Conservation (phyloP, 2,113 vertebrate genomes). For the Austrofundulus limnaeus region DNA sequence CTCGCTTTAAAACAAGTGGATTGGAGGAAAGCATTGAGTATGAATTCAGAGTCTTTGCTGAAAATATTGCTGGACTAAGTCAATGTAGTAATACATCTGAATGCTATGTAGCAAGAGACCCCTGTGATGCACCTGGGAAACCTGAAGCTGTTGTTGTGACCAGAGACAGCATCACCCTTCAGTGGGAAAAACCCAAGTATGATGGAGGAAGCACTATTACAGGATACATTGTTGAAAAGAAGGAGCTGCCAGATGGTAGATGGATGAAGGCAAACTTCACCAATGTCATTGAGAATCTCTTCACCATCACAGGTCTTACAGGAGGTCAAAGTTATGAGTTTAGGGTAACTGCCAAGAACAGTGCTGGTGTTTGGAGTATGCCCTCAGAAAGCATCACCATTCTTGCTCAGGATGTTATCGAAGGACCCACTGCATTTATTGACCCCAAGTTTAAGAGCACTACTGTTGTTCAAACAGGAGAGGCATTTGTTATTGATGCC, state of each 20-base stretch:
- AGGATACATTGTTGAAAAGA: constrained; percentile 94
- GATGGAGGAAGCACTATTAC: constrained; percentile 96
- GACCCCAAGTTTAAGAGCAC: constrained; percentile 92
- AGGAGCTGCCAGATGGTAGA: constrained; percentile 90
- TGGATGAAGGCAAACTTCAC: constrained; percentile 99
- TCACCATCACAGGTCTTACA: constrained; percentile 89
- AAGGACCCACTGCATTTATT: constrained; percentile 87
- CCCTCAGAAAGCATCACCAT: constrained; percentile 91
- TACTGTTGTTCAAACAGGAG: constrained; percentile 87
- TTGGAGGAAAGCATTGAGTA: constrained; percentile 97
- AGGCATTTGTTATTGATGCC: constrained; percentile 91
- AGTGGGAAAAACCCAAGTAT: constrained; percentile 92
- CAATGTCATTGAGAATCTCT: constrained; percentile 91
- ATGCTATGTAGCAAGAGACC: constrained; percentile 90
- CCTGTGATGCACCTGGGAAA: constrained; percentile 91
- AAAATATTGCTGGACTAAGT: constrained; percentile 94
- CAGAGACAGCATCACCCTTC: constrained; percentile 88
- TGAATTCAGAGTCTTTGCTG: constrained; percentile 94
- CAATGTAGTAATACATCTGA: constrained; percentile 92
- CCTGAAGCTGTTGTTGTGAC: constrained; percentile 94
- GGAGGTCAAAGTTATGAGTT: constrained; percentile 92
- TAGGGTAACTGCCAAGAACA: constrained; percentile 95
- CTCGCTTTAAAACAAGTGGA: constrained; percentile 90
- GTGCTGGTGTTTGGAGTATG: constrained; percentile 89
- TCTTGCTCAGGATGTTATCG: constrained; percentile 94